Evolutionary conservation across 2,888 invertebrate genomes (phyloP).

Genomic region (Caenorhabditis macrosperma): DNA sequence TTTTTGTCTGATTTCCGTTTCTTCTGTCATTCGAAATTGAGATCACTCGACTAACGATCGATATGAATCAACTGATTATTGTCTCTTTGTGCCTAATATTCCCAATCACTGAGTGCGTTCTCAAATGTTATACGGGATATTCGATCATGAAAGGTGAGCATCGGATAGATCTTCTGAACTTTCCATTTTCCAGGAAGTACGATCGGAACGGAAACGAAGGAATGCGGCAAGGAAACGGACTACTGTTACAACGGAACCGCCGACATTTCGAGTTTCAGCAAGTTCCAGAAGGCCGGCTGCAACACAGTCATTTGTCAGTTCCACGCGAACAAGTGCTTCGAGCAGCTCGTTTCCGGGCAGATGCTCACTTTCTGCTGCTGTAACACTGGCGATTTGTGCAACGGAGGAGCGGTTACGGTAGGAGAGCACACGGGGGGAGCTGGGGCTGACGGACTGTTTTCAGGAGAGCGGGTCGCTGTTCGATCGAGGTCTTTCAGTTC

Average conservation of each 20-base stretch:
- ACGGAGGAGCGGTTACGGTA: constrained; percentile 62
- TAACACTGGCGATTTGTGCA: constrained; percentile 61
- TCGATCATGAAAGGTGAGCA: constrained; percentile 64
- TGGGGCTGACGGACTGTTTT: background rate
- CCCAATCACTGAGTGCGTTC: constrained; percentile 1
- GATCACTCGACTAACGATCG: background rate
- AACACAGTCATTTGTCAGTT: constrained; percentile 64
- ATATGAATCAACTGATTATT: constrained; percentile 34
- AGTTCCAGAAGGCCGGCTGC: constrained; percentile 66
- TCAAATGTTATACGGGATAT: constrained; percentile 66
- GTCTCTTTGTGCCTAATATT: constrained; percentile 4
- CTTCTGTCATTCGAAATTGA: background rate
- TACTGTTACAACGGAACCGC: constrained; percentile 66
- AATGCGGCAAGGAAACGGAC: constrained; percentile 64
- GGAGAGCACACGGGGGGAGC: background rate
- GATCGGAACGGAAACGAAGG: constrained; percentile 64
- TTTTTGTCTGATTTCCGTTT: constrained; percentile 24
- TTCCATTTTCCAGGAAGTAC: constrained; percentile 44
- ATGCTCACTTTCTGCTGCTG: constrained; percentile 66
- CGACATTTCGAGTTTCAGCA: constrained; percentile 56
- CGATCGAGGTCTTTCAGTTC: constrained; percentile 56
- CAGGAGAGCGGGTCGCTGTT: constrained; percentile 53
- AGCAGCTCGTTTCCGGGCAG: constrained; percentile 55
- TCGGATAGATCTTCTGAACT: background rate
- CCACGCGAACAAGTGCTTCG: constrained; percentile 64